These are phyloP conservation scores for Poeciliopsis presidionis DNA, from an alignment of 2,797 vertebrate genomes.

Conservation along the genomic window DNA sequence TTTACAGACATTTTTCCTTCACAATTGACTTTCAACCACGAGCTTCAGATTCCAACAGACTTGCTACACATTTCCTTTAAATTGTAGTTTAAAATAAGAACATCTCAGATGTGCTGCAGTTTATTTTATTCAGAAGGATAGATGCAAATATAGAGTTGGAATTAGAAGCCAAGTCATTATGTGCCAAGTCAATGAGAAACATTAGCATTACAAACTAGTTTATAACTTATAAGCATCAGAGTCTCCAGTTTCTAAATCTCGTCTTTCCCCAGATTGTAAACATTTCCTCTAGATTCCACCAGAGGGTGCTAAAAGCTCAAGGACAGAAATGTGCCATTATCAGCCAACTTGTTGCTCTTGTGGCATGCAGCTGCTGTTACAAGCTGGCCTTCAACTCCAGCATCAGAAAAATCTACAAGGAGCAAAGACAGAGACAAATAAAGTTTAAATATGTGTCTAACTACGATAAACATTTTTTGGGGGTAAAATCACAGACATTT, in stretches of 20 bases:
- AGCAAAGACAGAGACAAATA: neutral
- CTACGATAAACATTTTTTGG: too few relatives aligned
- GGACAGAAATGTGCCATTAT: too few relatives aligned
- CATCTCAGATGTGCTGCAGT: neutral
- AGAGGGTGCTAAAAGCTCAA: neutral
- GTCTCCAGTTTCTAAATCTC: neutral
- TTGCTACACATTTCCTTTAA: neutral
- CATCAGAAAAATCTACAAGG: neutral
- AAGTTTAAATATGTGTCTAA: neutral
- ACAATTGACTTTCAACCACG: too few relatives aligned
- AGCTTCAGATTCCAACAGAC: too few relatives aligned
- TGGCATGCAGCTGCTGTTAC: neutral
- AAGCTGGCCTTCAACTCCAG: neutral
- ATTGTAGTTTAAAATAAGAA: neutral
- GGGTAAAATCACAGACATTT: neutral
- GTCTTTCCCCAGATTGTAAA: neutral
- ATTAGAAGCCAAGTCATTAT: neutral
- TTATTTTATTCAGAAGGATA: neutral
- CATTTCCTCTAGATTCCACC: neutral
- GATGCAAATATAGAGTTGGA: neutral
- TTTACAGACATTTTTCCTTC: too few relatives aligned
- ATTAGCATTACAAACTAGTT: neutral
- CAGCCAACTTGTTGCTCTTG: neutral
- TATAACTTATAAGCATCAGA: neutral
- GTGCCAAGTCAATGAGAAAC: neutral